Base-by-base conservation (phyloP, 2,888 invertebrate genomes). In the Drosophila fungiperda region DNA sequence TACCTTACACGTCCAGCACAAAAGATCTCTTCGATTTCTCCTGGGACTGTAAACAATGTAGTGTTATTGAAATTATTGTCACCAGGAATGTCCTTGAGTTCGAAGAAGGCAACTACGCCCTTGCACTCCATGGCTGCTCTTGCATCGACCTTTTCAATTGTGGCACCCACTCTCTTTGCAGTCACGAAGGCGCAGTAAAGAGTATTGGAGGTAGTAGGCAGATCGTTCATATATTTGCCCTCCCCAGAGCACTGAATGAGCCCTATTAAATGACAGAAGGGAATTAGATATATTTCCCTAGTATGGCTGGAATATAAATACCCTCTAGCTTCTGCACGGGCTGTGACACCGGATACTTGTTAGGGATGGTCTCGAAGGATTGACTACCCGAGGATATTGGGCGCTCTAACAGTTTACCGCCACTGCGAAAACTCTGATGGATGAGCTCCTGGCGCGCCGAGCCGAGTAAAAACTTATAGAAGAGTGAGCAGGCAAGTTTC, bases 311-410 rank as follows among this genome's bases (percentile, higher is more conserved):
- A 5, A 0, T 35, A 17, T 2, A 60, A 17, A 95, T 90, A 11
- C 96, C 96, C 92, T 97, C 97, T 17, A 96, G 75, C 91, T 98
- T 97, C 0, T 95, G 94, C 15, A 97, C 93, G 0, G 97, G 96
- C 88, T 97, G 94, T 68, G 95, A 96, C n/a, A 97, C 89, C 0
- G 97, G 97, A 95, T 96, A 97, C 23, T 95, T 90, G 35, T 93
- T 94, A 84, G 95, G 94, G 72, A 96, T 95, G 0, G 96, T 96
- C 60, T 96, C 96, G 90, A 94, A 97, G 33, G 94, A 93, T 92
- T 97, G 97, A 3, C 93, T 94, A 1, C 96, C 97, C 12, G 94
- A 94, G 0, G 97, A 97, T 1, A 95, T 89, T 0, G 94, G 94
- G 36, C 97, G 94, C 66, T 95, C 94, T 5, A 96, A 91, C 1